Evolutionary conservation across 2,888 invertebrate species (phyloP).

Genomic region (Iselma pallidipennis): DNA sequence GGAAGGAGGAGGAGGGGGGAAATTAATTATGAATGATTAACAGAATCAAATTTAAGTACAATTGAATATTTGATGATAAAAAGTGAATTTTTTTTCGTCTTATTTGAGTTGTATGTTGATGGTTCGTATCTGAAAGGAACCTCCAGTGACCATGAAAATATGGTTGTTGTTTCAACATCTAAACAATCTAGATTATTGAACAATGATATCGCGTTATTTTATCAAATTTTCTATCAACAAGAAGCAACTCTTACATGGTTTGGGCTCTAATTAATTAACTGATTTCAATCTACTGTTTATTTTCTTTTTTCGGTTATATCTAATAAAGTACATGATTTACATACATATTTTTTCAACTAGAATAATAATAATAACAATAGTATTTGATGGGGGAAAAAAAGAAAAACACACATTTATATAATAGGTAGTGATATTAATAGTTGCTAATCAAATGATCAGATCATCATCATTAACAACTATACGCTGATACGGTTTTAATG

Average conservation of each 20-base stretch:
- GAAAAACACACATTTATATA: neutral
- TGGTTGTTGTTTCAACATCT: neutral
- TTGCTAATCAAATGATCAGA: neutral
- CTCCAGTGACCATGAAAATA: neutral
- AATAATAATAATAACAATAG: neutral
- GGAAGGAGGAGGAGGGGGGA: no score
- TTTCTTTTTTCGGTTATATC: neutral
- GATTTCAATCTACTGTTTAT: neutral
- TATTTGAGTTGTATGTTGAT: neutral
- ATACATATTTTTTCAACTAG: neutral
- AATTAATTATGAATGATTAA: no score
- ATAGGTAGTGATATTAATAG: neutral
- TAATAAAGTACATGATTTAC: neutral
- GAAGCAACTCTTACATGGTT: neutral
- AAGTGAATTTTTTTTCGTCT: no score
- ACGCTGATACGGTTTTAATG: slow-evolving; percentile 37
- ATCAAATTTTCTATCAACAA: neutral
- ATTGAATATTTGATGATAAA: no score
- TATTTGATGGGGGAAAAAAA: no score
- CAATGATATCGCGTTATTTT: neutral
- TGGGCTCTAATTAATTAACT: neutral
- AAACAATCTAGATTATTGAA: neutral
- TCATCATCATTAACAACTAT: neutral
- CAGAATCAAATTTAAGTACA: no score
- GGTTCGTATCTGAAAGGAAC: neutral